Percentiles rank a stretch among this genome's conserved stretches.
Evolutionary conservation across 2,797 vertebrate genomes (phyloP).

Genomic region (Argyrosomus regius): DNA sequence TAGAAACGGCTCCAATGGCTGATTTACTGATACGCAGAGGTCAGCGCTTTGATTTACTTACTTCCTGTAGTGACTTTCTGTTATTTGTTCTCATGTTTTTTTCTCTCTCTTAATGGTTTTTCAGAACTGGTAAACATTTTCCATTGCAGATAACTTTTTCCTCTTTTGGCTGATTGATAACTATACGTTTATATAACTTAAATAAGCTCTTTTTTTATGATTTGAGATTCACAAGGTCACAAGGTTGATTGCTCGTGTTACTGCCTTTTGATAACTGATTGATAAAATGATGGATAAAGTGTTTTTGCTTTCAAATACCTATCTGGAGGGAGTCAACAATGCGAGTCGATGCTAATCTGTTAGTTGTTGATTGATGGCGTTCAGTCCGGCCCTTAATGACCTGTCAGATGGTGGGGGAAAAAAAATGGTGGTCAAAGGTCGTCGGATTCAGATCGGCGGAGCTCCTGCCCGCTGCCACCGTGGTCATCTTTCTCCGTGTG

Average conservation of each 20-base stretch:
- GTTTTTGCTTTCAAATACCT: slow-evolving; percentile 73
- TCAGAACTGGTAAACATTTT: slow-evolving; percentile 46
- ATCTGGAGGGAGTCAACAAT: slow-evolving; percentile 71
- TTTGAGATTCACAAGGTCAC: background rate
- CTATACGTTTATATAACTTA: background rate
- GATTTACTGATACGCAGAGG: slow-evolving; percentile 75
- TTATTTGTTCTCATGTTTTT: slow-evolving; percentile 60
- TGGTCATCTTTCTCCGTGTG: slow-evolving; percentile 66
- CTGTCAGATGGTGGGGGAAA: slow-evolving; percentile 77
- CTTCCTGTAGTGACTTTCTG: slow-evolving; percentile 67
- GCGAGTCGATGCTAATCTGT: slow-evolving; percentile 78
- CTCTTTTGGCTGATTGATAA: slow-evolving; percentile 11
- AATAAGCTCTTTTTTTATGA: background rate
- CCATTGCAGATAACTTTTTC: slow-evolving; percentile 34
- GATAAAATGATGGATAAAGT: slow-evolving; percentile 64
- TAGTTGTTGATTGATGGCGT: slow-evolving; percentile 80
- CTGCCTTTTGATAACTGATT: slow-evolving; percentile 43
- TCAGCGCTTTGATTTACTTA: slow-evolving; percentile 72
- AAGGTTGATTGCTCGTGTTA: background rate
- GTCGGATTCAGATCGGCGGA: slow-evolving; percentile 79
- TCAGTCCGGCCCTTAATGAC: slow-evolving; percentile 80
- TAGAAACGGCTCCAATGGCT: slow-evolving; percentile 65
- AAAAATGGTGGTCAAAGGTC: slow-evolving; percentile 85
- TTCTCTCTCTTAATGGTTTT: slow-evolving; percentile 39
- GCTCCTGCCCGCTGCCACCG: slow-evolving; percentile 76